phyloP scores from a whole-genome alignment of 1,140 invertebrate species.

The Drosophila setifemur region DNA sequence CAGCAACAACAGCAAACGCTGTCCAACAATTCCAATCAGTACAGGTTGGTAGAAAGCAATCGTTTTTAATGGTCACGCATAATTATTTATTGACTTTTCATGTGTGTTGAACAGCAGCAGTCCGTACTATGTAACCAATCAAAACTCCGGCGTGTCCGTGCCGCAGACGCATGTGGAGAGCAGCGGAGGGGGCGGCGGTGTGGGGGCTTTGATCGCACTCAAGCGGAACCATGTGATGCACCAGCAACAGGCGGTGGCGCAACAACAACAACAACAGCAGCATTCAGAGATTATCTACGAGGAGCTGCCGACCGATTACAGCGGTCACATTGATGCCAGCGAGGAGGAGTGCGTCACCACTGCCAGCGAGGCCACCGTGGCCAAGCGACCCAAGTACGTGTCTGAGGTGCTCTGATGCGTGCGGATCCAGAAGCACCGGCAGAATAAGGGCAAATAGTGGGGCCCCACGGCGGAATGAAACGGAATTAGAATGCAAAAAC shows the following conservation, averaged over 20 bases:
- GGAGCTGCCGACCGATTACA: conserved; percentile 78
- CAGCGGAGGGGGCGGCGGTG: conserved; percentile 44
- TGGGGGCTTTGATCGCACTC: conserved; percentile 74
- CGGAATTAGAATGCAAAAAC: conserved; percentile 49
- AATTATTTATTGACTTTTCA: conserved; percentile 1
- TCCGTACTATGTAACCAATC: conserved; percentile 78
- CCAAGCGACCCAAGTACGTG: conserved; percentile 76
- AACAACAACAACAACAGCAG: conserved; percentile 57
- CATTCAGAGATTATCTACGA: conserved; percentile 80
- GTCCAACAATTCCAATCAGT: conserved; percentile 80
- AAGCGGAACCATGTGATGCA: conserved; percentile 77
- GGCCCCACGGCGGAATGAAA: conserved; percentile 21
- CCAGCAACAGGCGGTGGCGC: conserved; percentile 52
- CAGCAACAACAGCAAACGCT: conserved; percentile 50
- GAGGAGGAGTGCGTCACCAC: conserved; percentile 68
- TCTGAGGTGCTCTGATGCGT: conserved; percentile 81
- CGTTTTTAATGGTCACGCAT: background rate
- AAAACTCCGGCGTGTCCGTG: conserved; percentile 56
- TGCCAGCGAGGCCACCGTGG: conserved; percentile 49
- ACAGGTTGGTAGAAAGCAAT: conserved; percentile 53
- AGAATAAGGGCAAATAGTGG: conserved; percentile 66
- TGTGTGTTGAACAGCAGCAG: conserved; percentile 72
- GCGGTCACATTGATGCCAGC: conserved; percentile 74
- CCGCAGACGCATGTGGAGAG: conserved; percentile 56
- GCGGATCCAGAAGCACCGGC: conserved; percentile 67